Conservation (phyloP, 2,113 vertebrate species). For the Anseranas semipalmata region DNA sequence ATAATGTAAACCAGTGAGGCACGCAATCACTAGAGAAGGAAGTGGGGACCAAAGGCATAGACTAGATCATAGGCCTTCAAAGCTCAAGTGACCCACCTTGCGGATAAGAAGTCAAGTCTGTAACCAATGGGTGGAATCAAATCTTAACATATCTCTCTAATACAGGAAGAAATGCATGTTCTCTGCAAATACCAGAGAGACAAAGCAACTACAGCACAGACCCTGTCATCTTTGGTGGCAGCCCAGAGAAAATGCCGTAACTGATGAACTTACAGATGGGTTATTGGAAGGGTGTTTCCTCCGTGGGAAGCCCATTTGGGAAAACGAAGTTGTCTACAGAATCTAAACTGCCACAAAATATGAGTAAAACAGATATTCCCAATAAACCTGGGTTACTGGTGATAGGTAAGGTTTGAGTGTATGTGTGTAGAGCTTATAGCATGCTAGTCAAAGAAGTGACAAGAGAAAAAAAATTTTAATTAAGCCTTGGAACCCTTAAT, state of each 20-base stretch:
- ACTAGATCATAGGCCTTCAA: not conserved
- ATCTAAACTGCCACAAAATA: not conserved
- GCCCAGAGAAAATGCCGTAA: not conserved
- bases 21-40: not conserved
- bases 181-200: not conserved
- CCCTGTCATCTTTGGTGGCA: not conserved
- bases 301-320: not conserved
- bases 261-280: not conserved
- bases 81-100: rapidly evolving
- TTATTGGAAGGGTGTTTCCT: not conserved
- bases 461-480: not conserved
- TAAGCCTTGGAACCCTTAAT: not conserved
- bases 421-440: not conserved
- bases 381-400: not conserved
- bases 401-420: too few relatives aligned
- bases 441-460: not conserved
- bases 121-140: not conserved
- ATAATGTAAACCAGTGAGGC: not conserved
- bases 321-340: not conserved
- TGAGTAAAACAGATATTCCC: not conserved
- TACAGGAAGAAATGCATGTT: not conserved
- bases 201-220: not conserved
- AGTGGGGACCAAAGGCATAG: not conserved
- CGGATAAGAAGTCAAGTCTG: not conserved
- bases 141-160: not conserved